These are phyloP conservation scores for Spinus olivaceus DNA, from an alignment of 2,797 vertebrate species.

Conservation along the genomic window DNA sequence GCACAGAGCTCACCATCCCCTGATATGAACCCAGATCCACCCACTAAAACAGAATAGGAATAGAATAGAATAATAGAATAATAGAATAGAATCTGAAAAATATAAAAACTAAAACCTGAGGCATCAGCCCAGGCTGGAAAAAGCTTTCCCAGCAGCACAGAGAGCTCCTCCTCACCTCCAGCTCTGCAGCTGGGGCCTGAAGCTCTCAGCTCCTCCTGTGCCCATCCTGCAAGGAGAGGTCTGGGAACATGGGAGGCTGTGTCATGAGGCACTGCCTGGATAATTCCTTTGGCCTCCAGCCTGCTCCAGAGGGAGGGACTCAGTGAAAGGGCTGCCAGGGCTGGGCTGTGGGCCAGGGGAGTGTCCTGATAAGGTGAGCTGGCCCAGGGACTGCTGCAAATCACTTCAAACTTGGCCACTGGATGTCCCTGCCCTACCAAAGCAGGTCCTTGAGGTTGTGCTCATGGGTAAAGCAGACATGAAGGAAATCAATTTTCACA, in stretches of 20 bases:
- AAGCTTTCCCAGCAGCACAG: neutral
- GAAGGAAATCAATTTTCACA: fast-evolving
- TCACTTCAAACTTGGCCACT: neutral
- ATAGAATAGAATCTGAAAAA: neutral
- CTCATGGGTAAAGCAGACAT: fast-evolving
- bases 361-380: neutral
- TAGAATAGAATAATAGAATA: too few species aligned
- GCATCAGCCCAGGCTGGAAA: neutral
- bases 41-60: neutral
- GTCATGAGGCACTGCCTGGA: fast-evolving
- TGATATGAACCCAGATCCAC: neutral
- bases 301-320: neutral
- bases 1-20: neutral
- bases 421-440: neutral
- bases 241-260: fast-evolving
- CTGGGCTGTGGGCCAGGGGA: neutral
- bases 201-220: neutral
- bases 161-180: neutral
- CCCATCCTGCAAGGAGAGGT: neutral
- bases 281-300: neutral
- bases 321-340: neutral
- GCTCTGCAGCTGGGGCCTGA: neutral
- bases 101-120: neutral
- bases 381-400: neutral
- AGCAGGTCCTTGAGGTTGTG: neutral